Percentiles rank a stretch among this genome's conserved stretches.
These are phyloP conservation scores for Microcebus griseorufus DNA, from an alignment of 2,113 vertebrate genomes.

Conservation along the genomic window DNA sequence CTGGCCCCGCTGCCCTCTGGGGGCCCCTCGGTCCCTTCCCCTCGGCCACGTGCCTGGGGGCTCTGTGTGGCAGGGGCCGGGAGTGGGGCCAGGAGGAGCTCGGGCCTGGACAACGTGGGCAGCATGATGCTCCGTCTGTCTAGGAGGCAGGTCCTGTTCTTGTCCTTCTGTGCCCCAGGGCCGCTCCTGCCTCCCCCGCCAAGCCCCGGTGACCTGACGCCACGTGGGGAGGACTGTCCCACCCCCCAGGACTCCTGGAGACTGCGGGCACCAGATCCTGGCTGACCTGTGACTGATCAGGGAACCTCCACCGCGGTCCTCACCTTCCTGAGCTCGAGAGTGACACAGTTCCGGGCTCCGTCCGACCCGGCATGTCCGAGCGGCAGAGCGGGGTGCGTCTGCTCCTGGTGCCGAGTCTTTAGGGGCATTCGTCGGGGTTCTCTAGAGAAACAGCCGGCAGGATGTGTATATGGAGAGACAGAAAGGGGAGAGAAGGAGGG, in stretches of 20 bases:
- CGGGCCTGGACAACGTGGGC: background rate
- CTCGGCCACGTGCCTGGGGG: rapidly evolving
- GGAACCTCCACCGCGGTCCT: rapidly evolving
- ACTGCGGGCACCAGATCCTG: too few species aligned
- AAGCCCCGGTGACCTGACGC: too few species aligned
- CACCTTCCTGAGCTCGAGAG: rapidly evolving
- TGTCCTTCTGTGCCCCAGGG: background rate
- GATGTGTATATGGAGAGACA: background rate
- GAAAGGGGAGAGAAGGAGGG: too few species aligned
- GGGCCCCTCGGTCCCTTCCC: too few species aligned
- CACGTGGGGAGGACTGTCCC: background rate
- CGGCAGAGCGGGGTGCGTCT: rapidly evolving
- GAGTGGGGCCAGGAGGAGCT: background rate
- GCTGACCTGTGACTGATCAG: too few species aligned
- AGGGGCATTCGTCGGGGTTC: background rate
- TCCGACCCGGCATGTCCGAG: rapidly evolving
- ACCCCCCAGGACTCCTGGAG: too few species aligned
- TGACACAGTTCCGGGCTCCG: rapidly evolving
- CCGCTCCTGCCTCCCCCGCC: too few species aligned
- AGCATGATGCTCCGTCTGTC: background rate
- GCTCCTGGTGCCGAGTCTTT: background rate
- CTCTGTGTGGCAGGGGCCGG: background rate
- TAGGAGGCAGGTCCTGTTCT: rapidly evolving
- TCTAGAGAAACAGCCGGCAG: background rate
- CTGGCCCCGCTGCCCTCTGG: rapidly evolving